Evolutionary conservation across 2,797 vertebrate species (phyloP).

Genomic region (Arvicola amphibius): DNA sequence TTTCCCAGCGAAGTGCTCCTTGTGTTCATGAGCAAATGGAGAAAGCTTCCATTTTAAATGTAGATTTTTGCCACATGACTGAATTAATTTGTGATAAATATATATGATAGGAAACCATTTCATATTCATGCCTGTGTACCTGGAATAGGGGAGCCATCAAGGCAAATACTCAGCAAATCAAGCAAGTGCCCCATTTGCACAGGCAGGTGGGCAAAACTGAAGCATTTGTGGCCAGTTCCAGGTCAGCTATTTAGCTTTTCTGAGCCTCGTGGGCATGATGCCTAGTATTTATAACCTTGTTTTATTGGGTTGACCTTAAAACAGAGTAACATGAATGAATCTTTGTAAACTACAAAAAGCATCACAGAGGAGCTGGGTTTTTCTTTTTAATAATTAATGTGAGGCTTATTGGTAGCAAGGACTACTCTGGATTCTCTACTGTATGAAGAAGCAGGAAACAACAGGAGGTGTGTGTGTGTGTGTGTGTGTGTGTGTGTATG

Average conservation of each 20-base stretch:
- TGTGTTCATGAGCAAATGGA: conserved; percentile 74
- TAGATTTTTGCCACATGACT: conserved; percentile 75
- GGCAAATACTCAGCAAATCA: neutral
- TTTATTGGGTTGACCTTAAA: conserved; percentile 18
- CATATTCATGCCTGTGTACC: neutral
- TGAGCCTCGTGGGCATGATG: neutral
- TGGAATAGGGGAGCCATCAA: neutral
- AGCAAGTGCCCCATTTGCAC: neutral
- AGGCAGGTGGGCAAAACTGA: neutral
- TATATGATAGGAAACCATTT: conserved; percentile 79
- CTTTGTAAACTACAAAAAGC: conserved; percentile 4
- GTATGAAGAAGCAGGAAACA: neutral
- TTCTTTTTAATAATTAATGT: neutral
- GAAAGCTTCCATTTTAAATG: conserved; percentile 78
- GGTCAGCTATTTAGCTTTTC: neutral
- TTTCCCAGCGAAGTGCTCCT: conserved; percentile 73
- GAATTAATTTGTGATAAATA: conserved; percentile 76
- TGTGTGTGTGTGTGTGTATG: too few species aligned
- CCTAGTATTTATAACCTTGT: neutral
- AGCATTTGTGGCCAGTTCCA: neutral
- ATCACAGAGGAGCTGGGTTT: neutral
- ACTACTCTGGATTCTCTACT: neutral
- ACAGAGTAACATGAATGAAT: neutral
- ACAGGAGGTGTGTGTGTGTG: neutral
- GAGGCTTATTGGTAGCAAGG: conserved; percentile 9